Base-by-base conservation (phyloP, 2,797 vertebrate genomes). In the Gallirallus australis region DNA sequence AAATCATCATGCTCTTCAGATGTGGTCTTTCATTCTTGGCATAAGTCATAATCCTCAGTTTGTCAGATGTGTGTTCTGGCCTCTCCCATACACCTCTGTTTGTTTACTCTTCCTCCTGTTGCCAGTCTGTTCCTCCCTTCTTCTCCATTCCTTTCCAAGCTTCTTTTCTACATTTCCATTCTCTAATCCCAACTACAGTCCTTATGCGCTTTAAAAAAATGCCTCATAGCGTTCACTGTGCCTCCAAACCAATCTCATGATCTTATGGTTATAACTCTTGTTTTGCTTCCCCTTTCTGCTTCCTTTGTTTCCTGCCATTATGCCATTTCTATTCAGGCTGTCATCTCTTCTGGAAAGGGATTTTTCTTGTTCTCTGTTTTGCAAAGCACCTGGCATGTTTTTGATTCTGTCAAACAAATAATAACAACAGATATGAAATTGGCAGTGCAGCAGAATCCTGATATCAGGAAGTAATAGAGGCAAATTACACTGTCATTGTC, bases 361-460 rank as follows among this genome's bases (percentile, higher is more conserved):
- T 94, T 95, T 97, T 84, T 84, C 91, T 97, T 94, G 94, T 96
- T 96, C 87, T 95, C 90, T 96, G 91, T 96, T 97, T 96, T 96
- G 95, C 94, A 96, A 96, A 96, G 96, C 94, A 96, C 96, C 95
- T 96, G 95, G 93, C 94, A 96, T 96, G 96, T 94, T 96, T 97
- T 97, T 96, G 96, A 86, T 96, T 96, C 96, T 96, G 96, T 97
- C 96, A 96, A 96, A 97, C 87, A 97, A 96, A 97, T 96, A 97
- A 97, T 96, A 97, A 96, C 93, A 96, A 95, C 93, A 96, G 91
- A 96, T 92, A 92, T 96, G 94, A 96, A 96, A 96, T 95, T 96
- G 94, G 93, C 70, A 97, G 96, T 95, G 89, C 70, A 94, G 93
- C 77, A 97, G 91, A 94, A 95, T 94, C 85, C 93, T 96, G 94